These are phyloP conservation scores for Patagioenas fasciata DNA, from an alignment of 2,113 vertebrate species.

Conservation along the genomic window DNA sequence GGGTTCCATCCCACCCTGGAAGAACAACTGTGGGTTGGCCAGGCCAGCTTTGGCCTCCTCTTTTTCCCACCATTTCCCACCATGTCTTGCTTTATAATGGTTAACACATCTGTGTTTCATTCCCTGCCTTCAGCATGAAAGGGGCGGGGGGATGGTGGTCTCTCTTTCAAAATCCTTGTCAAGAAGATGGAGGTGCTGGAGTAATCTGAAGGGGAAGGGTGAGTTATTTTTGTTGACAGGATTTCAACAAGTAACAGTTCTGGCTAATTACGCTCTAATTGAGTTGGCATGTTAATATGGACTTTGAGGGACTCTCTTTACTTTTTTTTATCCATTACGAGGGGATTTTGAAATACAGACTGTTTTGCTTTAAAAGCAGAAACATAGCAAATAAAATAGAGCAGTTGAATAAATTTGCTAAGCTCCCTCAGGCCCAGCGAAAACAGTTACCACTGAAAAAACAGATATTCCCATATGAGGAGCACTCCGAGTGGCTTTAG, in stretches of 20 bases:
- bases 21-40: fast-evolving
- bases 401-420: constrained; percentile 3
- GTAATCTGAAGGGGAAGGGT: background rate
- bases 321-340: background rate
- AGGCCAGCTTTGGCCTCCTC: background rate
- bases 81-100: background rate
- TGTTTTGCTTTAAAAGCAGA: constrained; percentile 38
- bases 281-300: background rate
- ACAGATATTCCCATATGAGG: background rate
- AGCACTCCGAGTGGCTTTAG: background rate
- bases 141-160: background rate
- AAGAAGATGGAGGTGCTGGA: background rate
- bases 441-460: constrained; percentile 3
- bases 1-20: background rate
- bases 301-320: background rate
- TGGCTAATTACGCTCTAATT: constrained; percentile 31
- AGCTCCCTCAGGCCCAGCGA: background rate
- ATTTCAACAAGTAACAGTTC: constrained; percentile 41
- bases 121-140: background rate
- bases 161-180: background rate
- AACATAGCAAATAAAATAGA: background rate
- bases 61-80: background rate
- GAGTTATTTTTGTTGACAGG: constrained; percentile 37
- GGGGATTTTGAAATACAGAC: background rate
- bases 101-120: constrained; percentile 22